A percentile compares a stretch with the other conserved stretches of the same genome.
Evolutionary conservation across 92 coral and sea anemone genomes (phyloP).

Genomic region (Paramuricea clavata): DNA sequence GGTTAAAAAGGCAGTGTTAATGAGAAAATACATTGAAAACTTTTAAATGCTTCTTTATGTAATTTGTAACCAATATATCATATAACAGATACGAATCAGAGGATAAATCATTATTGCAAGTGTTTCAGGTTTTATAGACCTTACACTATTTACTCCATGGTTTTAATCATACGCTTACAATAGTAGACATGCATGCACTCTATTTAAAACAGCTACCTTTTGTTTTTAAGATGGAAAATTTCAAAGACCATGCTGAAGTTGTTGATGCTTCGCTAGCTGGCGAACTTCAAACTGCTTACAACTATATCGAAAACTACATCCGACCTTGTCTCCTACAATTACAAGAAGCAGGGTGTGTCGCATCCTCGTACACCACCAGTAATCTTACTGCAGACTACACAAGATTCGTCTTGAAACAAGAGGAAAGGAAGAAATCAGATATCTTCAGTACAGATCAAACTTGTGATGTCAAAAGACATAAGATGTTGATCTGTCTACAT

Average conservation of each 20-base stretch:
- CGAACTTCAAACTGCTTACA: conserved; percentile 76
- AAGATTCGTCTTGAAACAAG: conserved; percentile 85
- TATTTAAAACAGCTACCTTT: neutral
- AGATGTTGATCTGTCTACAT: conserved; percentile 82
- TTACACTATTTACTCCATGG: too few relatives aligned
- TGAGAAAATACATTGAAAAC: too few relatives aligned
- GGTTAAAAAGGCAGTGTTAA: neutral
- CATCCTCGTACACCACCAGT: conserved; percentile 48
- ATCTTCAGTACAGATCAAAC: conserved; percentile 30
- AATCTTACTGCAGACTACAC: conserved; percentile 81
- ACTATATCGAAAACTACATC: conserved; percentile 64
- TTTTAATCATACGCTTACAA: neutral
- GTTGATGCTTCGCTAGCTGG: conserved; percentile 65
- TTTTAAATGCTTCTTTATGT: too few relatives aligned
- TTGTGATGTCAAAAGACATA: conserved; percentile 39
- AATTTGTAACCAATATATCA: too few relatives aligned
- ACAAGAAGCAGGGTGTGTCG: conserved; percentile 75
- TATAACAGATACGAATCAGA: too few relatives aligned
- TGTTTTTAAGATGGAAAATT: neutral
- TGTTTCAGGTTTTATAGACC: neutral
- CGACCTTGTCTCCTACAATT: conserved; percentile 76
- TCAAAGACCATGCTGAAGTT: conserved; percentile 25
- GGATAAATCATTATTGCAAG: too few relatives aligned
- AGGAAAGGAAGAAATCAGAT: conserved; percentile 37
- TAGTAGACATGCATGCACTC: neutral